Conservation (phyloP, 2,113 vertebrate genomes). For the Hipposideros armiger region DNA sequence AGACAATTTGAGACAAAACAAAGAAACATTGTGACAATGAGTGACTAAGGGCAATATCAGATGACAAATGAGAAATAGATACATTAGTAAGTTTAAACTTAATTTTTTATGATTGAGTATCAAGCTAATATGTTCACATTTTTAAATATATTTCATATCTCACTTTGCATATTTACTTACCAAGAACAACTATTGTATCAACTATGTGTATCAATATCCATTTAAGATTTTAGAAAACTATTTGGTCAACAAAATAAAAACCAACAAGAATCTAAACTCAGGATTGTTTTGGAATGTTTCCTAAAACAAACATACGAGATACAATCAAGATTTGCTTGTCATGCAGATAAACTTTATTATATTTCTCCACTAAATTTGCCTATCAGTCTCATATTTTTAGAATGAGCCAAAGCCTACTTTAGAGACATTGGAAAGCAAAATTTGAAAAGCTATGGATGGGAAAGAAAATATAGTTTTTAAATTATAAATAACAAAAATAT, state of each 20-base stretch:
- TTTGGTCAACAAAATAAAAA: neutral
- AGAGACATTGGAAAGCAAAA: neutral
- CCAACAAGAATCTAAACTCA: neutral
- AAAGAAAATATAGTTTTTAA: constrained; percentile 44
- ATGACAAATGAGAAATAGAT: neutral
- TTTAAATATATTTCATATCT: neutral
- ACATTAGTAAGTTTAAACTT: neutral
- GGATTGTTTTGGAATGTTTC: neutral
- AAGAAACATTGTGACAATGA: neutral
- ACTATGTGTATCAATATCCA: neutral
- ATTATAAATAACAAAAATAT: neutral
- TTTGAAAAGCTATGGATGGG: neutral
- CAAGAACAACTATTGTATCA: neutral
- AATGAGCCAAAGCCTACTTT: neutral
- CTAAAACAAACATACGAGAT: neutral
- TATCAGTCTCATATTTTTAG: neutral
- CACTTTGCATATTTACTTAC: neutral
- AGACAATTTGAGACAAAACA: neutral
- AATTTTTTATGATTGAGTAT: neutral
- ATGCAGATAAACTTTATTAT: neutral
- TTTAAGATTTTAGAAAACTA: constrained; percentile 35
- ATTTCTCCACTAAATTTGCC: neutral
- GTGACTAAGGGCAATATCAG: neutral
- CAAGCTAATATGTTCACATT: neutral
- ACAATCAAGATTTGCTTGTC: neutral